phyloP scores from a whole-genome alignment of 2,113 vertebrate species.

The Datnioides undecimradiatus region DNA sequence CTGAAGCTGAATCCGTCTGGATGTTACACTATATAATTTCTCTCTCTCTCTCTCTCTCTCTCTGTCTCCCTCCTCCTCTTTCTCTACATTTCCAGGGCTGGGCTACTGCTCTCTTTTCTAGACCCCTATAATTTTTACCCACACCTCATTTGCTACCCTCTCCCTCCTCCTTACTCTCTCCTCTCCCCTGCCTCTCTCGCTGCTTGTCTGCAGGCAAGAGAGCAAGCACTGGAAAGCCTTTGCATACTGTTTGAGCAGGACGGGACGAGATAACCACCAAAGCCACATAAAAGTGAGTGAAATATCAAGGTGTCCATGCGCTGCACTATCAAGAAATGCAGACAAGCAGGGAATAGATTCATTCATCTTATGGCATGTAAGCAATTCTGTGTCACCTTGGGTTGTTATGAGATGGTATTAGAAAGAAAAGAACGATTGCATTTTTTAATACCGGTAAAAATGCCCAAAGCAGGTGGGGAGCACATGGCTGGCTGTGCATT shows the following conservation, averaged over 20 bases:
- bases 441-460: conserved; percentile 42
- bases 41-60: conserved; percentile 30
- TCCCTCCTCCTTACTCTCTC: conserved; percentile 43
- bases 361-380: conserved; percentile 11
- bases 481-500: conserved; percentile 66
- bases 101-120: conserved; percentile 71
- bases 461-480: conserved; percentile 68
- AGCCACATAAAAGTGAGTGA: conserved; percentile 62
- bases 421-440: conserved; percentile 40
- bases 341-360: conserved; percentile 14
- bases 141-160: conserved; percentile 77
- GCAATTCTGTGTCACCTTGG: conserved; percentile 34
- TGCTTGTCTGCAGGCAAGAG: conserved; percentile 69
- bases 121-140: conserved; percentile 73
- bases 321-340: background rate
- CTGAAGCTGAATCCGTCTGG: conserved; percentile 54
- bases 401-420: conserved; percentile 9
- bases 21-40: conserved; percentile 62
- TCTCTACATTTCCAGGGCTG: conserved; percentile 66
- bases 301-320: conserved; percentile 46
- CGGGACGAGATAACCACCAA: conserved; percentile 55
- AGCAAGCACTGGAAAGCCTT: conserved; percentile 54
- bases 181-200: conserved; percentile 51
- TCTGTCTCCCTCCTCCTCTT: conserved; percentile 35
- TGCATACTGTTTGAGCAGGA: conserved; percentile 51